Conservation (phyloP, 1,140 invertebrate genomes). For the Odontomachus brunneus region DNA sequence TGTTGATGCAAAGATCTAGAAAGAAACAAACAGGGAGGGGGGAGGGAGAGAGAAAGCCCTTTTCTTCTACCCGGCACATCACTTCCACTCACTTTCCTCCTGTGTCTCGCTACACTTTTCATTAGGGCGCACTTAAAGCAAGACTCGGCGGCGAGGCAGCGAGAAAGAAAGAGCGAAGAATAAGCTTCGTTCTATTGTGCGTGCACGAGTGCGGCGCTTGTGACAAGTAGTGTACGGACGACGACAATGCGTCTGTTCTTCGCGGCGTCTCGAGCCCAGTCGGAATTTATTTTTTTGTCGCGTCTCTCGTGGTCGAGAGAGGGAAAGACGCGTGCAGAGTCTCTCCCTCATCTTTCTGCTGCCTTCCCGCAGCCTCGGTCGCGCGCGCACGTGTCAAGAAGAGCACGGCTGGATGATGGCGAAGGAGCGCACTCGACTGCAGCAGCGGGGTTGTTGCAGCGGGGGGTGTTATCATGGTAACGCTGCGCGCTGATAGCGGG, state of each 20-base stretch:
- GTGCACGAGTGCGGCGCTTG: neutral
- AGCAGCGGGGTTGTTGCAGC: slow-evolving; percentile 11
- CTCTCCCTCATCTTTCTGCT: neutral
- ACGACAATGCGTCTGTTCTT: slow-evolving; percentile 44
- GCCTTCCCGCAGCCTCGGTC: neutral
- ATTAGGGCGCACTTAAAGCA: slow-evolving; percentile 26
- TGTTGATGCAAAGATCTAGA: slow-evolving; percentile 16
- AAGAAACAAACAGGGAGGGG: neutral
- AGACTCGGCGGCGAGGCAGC: neutral
- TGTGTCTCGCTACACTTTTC: neutral
- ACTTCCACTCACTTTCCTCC: neutral
- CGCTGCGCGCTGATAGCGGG: slow-evolving; percentile 81
- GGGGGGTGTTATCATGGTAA: slow-evolving; percentile 83
- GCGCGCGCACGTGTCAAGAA: slow-evolving; percentile 59
- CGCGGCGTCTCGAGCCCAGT: slow-evolving; percentile 32
- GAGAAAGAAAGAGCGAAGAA: slow-evolving; percentile 23
- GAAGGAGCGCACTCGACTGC: slow-evolving; percentile 41
- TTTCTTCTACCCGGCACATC: neutral
- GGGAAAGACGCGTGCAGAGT: neutral
- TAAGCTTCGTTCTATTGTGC: slow-evolving; percentile 54
- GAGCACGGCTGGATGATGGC: slow-evolving; percentile 15
- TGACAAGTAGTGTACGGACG: neutral
- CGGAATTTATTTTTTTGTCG: slow-evolving; percentile 60
- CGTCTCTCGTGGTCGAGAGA: slow-evolving; percentile 35
- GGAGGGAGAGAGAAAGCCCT: neutral